Conservation (phyloP, 1,140 invertebrate genomes). For the Schlechtendalia chinensis region DNA sequence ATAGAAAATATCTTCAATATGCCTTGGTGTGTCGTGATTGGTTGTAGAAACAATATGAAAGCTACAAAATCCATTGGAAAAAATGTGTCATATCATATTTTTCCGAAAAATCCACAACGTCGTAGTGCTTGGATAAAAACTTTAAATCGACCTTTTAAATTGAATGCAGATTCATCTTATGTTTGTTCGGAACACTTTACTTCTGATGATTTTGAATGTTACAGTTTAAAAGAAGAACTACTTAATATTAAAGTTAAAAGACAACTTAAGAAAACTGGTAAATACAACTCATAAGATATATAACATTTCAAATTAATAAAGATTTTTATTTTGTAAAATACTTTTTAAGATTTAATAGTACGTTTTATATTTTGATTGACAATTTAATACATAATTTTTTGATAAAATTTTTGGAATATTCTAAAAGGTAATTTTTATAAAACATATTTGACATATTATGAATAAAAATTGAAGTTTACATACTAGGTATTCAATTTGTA, state of each 20-base stretch:
- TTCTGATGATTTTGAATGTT: constrained; percentile 35
- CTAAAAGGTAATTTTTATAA: no score
- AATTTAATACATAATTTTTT: no score
- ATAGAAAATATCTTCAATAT: constrained; percentile 10
- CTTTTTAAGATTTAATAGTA: no score
- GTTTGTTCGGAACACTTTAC: constrained; percentile 37
- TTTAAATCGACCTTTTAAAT: constrained; percentile 13
- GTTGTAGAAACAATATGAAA: constrained; percentile 37
- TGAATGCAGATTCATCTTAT: constrained; percentile 44
- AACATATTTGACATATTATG: no score
- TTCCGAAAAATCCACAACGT: constrained; percentile 48
- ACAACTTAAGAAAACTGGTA: constrained; percentile 48
- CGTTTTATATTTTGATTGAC: no score
- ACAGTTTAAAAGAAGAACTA: constrained; percentile 45
- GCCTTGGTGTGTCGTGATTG: constrained; percentile 33
- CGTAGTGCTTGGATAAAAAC: constrained; percentile 25
- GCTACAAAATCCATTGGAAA: constrained; percentile 23
- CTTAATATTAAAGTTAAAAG: constrained; percentile 43
- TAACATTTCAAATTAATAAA: no score
- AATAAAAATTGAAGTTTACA: no score
- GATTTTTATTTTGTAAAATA: no score
- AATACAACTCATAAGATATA: not conserved
- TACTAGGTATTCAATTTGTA: no score
- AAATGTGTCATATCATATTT: constrained; percentile 43
- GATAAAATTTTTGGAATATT: no score